These are phyloP conservation scores for Peucedramus taeniatus DNA, from an alignment of 2,113 vertebrate genomes.

Conservation along the genomic window DNA sequence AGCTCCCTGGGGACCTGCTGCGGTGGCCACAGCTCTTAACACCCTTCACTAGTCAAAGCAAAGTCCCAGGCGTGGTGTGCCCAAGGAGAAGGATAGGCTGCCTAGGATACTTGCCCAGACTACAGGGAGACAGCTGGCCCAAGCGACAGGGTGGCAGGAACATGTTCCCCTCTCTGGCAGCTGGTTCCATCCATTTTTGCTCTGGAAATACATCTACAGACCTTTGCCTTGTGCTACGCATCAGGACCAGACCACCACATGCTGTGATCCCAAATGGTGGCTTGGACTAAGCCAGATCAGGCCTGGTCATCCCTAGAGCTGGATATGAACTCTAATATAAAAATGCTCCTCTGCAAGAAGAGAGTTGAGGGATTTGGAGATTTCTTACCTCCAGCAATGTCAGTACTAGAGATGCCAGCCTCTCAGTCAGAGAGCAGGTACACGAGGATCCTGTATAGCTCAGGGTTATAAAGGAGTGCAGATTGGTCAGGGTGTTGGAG, in stretches of 20 bases:
- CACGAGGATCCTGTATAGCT: background rate
- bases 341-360: background rate
- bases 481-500: background rate
- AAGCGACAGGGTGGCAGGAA: background rate
- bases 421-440: background rate
- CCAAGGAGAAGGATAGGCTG: background rate
- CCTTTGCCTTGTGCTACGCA: background rate
- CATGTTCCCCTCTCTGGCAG: background rate
- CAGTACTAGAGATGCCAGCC: background rate
- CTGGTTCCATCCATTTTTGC: background rate
- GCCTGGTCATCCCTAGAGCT: background rate
- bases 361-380: background rate
- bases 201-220: background rate
- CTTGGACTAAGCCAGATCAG: background rate
- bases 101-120: background rate
- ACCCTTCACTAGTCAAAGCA: background rate
- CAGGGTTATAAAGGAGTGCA: background rate
- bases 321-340: background rate
- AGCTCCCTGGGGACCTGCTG: background rate
- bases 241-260: constrained; percentile 1
- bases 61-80: background rate
- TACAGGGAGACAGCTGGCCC: background rate
- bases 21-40: background rate
- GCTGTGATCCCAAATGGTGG: constrained; percentile 39
- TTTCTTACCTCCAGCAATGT: background rate